phyloP scores from a whole-genome alignment of 2,113 vertebrate species.

The Scomber japonicus region DNA sequence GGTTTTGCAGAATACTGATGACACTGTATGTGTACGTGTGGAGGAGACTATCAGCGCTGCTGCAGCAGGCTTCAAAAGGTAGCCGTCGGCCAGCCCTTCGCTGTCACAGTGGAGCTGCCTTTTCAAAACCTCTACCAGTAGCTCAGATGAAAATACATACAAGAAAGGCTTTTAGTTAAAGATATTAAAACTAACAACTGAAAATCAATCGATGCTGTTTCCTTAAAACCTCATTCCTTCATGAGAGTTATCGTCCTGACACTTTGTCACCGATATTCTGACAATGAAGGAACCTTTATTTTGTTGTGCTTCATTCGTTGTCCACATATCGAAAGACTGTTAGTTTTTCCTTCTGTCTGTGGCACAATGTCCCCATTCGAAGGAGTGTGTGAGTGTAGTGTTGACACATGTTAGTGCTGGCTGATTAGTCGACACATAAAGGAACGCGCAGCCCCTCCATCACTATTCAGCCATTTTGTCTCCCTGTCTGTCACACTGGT shows the following conservation, averaged over 20 bases:
- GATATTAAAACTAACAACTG: neutral
- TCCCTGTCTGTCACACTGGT: conserved; percentile 73
- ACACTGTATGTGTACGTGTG: conserved; percentile 43
- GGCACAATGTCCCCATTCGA: conserved; percentile 69
- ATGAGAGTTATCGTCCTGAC: neutral
- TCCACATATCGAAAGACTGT: conserved; percentile 61
- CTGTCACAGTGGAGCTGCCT: conserved; percentile 47
- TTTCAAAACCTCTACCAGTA: conserved; percentile 47
- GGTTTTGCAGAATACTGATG: conserved; percentile 66
- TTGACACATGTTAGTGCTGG: conserved; percentile 83
- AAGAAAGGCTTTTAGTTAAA: conserved; percentile 2
- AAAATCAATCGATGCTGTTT: neutral
- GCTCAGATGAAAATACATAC: conserved; percentile 18
- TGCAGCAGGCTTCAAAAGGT: conserved; percentile 73
- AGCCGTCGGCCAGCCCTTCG: conserved; percentile 54
- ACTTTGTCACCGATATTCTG: conserved; percentile 19
- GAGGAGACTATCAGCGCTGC: conserved; percentile 57
- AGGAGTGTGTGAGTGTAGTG: conserved; percentile 68
- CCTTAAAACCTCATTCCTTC: neutral
- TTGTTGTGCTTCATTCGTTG: conserved; percentile 54
- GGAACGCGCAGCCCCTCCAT: conserved; percentile 74
- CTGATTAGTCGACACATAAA: conserved; percentile 80
- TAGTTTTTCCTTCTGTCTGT: conserved; percentile 71
- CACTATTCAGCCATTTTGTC: conserved; percentile 85
- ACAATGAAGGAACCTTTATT: conserved; percentile 32